Conservation (phyloP, 2,113 vertebrate species). For the Rhipidura dahli region DNA sequence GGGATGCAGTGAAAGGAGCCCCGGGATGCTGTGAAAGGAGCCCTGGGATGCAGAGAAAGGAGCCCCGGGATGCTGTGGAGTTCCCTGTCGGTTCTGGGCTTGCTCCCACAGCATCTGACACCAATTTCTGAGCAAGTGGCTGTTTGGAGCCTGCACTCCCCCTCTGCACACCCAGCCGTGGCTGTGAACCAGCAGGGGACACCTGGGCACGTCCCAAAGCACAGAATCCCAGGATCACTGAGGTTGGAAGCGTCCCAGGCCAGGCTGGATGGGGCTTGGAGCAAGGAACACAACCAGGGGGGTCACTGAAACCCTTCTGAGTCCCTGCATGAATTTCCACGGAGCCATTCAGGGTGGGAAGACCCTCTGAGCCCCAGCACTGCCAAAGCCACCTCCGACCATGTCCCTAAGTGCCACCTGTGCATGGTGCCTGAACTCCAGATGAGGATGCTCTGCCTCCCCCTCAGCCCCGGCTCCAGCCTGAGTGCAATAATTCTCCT, state of each 20-base stretch:
- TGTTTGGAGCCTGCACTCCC: not conserved
- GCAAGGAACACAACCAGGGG: not conserved
- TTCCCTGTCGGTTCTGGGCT: fast-evolving
- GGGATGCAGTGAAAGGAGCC: no score
- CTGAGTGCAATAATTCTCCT: not conserved
- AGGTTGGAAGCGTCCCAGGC: not conserved
- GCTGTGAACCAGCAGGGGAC: not conserved
- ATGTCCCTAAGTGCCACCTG: not conserved
- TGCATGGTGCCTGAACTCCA: not conserved
- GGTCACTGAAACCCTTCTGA: not conserved
- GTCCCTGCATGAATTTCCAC: not conserved
- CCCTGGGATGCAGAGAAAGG: no score
- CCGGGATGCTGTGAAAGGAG: no score
- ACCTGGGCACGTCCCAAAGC: not conserved
- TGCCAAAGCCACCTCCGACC: not conserved
- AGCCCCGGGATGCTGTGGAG: no score
- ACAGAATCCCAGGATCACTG: not conserved
- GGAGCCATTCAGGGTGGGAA: fast-evolving
- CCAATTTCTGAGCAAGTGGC: not conserved
- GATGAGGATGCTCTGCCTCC: not conserved
- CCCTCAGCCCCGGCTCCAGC: not conserved
- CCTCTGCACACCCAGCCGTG: not conserved
- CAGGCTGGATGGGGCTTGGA: not conserved
- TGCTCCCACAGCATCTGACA: not conserved
- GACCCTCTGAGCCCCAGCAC: not conserved